These are phyloP conservation scores for Protobothrops flavoviridis DNA, from an alignment of 2,113 vertebrate species.

Conservation along the genomic window DNA sequence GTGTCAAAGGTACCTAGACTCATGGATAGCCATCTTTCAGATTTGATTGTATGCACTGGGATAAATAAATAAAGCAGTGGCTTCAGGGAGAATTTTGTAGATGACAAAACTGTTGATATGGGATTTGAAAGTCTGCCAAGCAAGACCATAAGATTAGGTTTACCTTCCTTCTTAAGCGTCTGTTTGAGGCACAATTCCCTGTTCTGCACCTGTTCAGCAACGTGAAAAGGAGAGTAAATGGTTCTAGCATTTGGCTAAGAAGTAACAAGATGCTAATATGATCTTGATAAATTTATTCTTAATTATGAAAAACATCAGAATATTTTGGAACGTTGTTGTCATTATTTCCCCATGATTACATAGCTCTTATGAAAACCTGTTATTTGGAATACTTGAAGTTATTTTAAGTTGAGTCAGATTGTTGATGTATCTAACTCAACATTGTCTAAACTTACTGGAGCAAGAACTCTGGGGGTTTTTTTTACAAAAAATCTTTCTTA, in stretches of 20 bases:
- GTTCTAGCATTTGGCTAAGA: background rate
- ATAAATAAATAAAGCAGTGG: conserved; percentile 46
- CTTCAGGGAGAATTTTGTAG: conserved; percentile 50
- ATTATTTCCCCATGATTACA: background rate
- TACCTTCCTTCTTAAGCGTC: conserved; percentile 5
- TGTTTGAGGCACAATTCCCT: conserved; percentile 12
- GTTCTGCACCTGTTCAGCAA: background rate
- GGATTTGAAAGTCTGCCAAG: conserved; percentile 25
- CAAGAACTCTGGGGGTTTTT: background rate
- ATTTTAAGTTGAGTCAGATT: background rate
- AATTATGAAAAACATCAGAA: background rate
- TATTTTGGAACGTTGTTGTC: background rate
- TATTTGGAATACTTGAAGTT: background rate
- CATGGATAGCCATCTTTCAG: background rate
- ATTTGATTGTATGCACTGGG: conserved; percentile 25
- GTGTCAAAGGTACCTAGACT: conserved; percentile 48
- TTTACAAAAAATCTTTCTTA: background rate
- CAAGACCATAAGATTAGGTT: conserved; percentile 18
- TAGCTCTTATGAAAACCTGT: background rate
- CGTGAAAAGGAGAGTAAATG: background rate
- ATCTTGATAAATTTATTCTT: background rate
- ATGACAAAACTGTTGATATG: conserved; percentile 23
- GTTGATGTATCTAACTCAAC: background rate
- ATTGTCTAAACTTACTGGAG: background rate
- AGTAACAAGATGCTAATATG: background rate